phyloP scores from a whole-genome alignment of 2,113 vertebrate species.

The Paedocypris sp. region DNA sequence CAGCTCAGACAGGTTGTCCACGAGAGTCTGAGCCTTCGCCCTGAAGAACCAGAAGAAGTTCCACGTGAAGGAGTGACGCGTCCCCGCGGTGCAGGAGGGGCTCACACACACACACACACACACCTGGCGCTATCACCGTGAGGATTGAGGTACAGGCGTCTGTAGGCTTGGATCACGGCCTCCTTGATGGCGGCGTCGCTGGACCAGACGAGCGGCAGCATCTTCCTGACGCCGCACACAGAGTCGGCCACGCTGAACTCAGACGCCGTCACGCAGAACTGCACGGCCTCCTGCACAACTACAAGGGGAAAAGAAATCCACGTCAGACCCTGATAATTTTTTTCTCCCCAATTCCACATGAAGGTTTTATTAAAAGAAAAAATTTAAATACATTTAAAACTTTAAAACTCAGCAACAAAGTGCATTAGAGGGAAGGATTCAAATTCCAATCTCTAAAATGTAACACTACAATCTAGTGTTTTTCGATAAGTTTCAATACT shows the following conservation, averaged over 20 bases:
- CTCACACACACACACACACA: not conserved
- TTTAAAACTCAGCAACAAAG: too few relatives aligned
- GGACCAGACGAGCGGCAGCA: constrained; percentile 91
- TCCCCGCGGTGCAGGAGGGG: not conserved
- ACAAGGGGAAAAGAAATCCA: not conserved
- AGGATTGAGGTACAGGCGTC: constrained; percentile 75
- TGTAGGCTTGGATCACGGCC: constrained; percentile 84
- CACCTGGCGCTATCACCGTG: constrained; percentile 72
- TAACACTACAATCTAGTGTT: too few relatives aligned
- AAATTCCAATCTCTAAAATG: too few relatives aligned
- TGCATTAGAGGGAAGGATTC: too few relatives aligned
- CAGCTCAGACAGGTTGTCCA: constrained; percentile 77
- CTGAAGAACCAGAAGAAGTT: constrained; percentile 47
- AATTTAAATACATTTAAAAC: too few relatives aligned
- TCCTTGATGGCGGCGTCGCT: constrained; percentile 82
- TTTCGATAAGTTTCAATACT: too few relatives aligned
- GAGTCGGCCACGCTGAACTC: constrained; percentile 84
- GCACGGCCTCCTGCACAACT: constrained; percentile 93
- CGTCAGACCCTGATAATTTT: not conserved
- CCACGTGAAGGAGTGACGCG: not conserved
- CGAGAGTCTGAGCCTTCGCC: constrained; percentile 70
- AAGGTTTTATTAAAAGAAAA: too few relatives aligned
- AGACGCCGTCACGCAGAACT: constrained; percentile 85
- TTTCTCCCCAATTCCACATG: too few relatives aligned
- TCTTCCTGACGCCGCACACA: constrained; percentile 75